phyloP scores from a whole-genome alignment of 2,797 vertebrate species.

The Rhabdophis nuchalis region DNA sequence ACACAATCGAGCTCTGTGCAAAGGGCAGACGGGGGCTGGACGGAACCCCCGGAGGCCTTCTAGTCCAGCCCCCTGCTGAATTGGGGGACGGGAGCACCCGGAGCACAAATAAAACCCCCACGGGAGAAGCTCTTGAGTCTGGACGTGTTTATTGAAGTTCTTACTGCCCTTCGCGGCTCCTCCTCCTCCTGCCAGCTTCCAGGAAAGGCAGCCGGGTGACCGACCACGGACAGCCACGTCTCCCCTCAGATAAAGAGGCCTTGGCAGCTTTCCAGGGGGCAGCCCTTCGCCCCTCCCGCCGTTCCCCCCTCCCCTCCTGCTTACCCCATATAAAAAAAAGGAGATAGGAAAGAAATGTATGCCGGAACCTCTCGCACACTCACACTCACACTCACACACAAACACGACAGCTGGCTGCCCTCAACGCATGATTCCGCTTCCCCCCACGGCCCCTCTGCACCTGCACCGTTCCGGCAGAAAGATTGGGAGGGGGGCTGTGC shows the following conservation, averaged over 20 bases:
- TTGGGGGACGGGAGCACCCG: neutral
- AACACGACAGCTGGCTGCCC: neutral
- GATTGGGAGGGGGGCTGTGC: fast-evolving
- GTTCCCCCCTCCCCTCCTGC: fast-evolving
- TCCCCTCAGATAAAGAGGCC: neutral
- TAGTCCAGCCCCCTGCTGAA: no score
- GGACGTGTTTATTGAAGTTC: neutral
- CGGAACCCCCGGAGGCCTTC: no score
- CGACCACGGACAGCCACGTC: no score
- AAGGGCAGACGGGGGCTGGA: no score
- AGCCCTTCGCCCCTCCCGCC: no score
- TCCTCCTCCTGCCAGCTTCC: no score
- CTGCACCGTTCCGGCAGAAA: neutral
- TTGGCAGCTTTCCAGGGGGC: no score
- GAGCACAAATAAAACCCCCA: neutral
- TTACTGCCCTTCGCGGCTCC: no score
- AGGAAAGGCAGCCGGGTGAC: neutral
- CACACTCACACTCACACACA: neutral
- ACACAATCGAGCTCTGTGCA: no score
- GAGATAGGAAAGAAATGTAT: neutral
- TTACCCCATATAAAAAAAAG: neutral
- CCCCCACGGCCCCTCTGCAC: neutral
- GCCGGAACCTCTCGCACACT: no score
- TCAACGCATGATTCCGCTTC: neutral
- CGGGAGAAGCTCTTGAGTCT: neutral